Percentiles rank a stretch among this genome's conserved stretches.
Evolutionary conservation across 2,888 invertebrate species (phyloP).

Genomic region (Hoplodrina blanda): DNA sequence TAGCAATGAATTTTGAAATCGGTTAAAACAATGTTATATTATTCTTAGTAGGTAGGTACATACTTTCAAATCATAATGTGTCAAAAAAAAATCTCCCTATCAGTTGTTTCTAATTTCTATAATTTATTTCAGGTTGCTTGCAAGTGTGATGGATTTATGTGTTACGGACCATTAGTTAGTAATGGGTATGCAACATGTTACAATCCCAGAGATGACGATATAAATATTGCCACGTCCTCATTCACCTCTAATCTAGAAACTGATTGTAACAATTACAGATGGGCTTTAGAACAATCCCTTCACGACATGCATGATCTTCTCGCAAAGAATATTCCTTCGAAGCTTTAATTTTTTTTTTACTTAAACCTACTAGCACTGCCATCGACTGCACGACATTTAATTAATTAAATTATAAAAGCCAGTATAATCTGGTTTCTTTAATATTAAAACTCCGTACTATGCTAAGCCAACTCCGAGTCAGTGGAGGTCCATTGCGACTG

Average conservation of each 20-base stretch:
- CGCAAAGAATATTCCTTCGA: slow-evolving; percentile 86
- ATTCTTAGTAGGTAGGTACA: too few species aligned
- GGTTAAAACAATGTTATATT: too few species aligned
- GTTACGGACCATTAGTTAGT: slow-evolving; percentile 96
- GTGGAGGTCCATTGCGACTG: too few species aligned
- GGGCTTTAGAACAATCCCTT: slow-evolving; percentile 91
- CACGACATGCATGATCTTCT: slow-evolving; percentile 93
- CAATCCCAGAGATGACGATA: slow-evolving; percentile 95
- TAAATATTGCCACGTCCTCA: slow-evolving; percentile 94
- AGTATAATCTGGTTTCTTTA: background rate
- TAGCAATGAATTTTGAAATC: too few species aligned
- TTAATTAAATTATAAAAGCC: background rate
- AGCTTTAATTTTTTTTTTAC: slow-evolving; percentile 68
- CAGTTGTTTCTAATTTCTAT: background rate
- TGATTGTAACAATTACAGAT: slow-evolving; percentile 89
- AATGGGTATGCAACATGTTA: slow-evolving; percentile 99
- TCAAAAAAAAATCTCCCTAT: too few species aligned
- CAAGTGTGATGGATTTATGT: slow-evolving; percentile 95
- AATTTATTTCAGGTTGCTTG: slow-evolving; percentile 93
- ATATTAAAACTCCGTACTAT: too few species aligned
- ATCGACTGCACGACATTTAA: background rate
- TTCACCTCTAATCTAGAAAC: slow-evolving; percentile 92
- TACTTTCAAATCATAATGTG: too few species aligned
- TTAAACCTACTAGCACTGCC: background rate
- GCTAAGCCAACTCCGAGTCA: too few species aligned